Evolutionary conservation across 2,797 vertebrate genomes (phyloP).

Genomic region (Protosalanx chinensis): DNA sequence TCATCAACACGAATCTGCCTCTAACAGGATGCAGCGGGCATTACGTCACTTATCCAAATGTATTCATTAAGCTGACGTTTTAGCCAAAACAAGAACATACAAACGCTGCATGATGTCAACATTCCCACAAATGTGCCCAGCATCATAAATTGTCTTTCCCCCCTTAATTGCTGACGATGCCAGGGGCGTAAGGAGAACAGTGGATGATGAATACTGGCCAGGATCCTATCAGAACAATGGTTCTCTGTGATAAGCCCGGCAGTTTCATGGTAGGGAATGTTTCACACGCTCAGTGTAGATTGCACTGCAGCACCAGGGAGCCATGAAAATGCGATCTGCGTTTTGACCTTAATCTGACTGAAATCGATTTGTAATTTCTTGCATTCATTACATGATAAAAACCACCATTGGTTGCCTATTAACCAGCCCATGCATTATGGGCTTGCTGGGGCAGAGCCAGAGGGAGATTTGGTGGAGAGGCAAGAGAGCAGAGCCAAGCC

Average conservation of each 20-base stretch:
- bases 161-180: too few relatives aligned
- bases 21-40: constrained; percentile 16
- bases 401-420: constrained; percentile 5
- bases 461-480: constrained; percentile 30
- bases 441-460: constrained; percentile 25
- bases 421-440: constrained; percentile 3
- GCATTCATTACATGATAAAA: constrained; percentile 30
- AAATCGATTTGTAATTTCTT: constrained; percentile 42
- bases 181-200: too few relatives aligned
- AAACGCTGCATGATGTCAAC: too few relatives aligned
- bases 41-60: background rate
- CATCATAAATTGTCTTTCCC: too few relatives aligned
- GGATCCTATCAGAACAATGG: too few relatives aligned
- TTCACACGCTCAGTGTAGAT: background rate
- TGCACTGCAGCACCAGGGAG: constrained; percentile 11
- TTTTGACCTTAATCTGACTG: constrained; percentile 33
- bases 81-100: too few relatives aligned
- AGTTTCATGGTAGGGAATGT: constrained; percentile 19
- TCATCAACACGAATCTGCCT: constrained; percentile 26
- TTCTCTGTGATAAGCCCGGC: too few relatives aligned
- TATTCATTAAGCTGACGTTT: too few relatives aligned
- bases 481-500: constrained; percentile 29
- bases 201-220: too few relatives aligned
- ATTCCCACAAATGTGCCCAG: too few relatives aligned
- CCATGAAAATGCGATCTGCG: constrained; percentile 21